Evolutionary conservation across 2,888 invertebrate species (phyloP), one percentile per base, ranked within the genome.

Genomic region (Nipponacmea schrenckii): DNA sequence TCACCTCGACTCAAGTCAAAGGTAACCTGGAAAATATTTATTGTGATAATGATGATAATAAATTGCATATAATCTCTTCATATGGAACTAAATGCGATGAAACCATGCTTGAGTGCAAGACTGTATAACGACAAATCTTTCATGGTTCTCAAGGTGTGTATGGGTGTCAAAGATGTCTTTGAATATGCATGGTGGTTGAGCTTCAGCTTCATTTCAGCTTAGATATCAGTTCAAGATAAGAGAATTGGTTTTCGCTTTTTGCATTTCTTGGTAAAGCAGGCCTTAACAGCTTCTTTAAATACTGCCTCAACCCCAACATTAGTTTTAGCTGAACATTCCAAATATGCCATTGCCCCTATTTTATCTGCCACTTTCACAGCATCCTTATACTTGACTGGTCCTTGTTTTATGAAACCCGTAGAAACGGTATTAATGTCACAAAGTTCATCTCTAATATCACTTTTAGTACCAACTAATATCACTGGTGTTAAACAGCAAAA

Each of bases 391-490:
- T 56, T 67, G 31, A 45, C 56, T 15, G 67, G 67, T 24, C 63
- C 31, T 31, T 62, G 45, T 7, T 62, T 69, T 20, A 48, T 62
- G 2, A 56, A 24, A 7, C 20, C 20, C 15, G 48, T n/a, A 15
- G 67, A 46, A 2, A 68, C 27, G 27, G 62, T 50, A 10, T 63
- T 27, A 27, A 26, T 64, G 17, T 46, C 63, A 14, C 15, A 15
- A 7, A 12, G 20, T 24, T 65, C 15, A 24, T 72, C 69, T n/a
- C 75, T 31, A 50, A 77, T 31, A 69, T 77, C 77, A 39, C 68
- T 69, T 67, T 77, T 77, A 46, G 70, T 77, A 50, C 77, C 77
- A 2, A 74, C 77, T n/a, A 77, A 65, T 44, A 77, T 62, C 1
- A 75, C 44, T 12, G 77, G 75, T 15, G 68, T 71, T 26, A 72